Percentiles rank a stretch among this genome's conserved stretches.
Evolutionary conservation across 2,888 invertebrate genomes (phyloP).

Genomic region (Junonia oenone): DNA sequence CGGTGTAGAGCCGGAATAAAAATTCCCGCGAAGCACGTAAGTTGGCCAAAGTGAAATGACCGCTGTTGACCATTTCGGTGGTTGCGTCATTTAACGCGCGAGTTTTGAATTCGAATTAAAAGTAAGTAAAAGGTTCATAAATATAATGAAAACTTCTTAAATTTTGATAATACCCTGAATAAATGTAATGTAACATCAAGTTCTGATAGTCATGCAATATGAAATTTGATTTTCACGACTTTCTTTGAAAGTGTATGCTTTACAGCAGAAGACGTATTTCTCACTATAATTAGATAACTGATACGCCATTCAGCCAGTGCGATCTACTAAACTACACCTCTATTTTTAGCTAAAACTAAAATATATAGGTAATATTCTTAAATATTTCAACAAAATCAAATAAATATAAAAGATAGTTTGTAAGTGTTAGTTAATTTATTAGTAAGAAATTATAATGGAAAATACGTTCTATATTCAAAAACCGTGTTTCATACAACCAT

Average conservation of each 20-base stretch:
- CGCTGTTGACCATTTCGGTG: conserved; percentile 70
- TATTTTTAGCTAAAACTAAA: no score
- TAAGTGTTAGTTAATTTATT: conserved; percentile 31
- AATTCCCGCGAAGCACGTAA: conserved; percentile 53
- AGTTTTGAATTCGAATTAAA: conserved; percentile 52
- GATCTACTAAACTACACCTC: no score
- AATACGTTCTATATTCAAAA: conserved; percentile 56
- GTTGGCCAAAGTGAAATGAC: conserved; percentile 79
- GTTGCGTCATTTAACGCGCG: conserved; percentile 65
- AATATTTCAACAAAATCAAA: not conserved
- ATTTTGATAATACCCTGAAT: no score
- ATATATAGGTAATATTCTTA: no score
- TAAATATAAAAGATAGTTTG: conserved; percentile 22
- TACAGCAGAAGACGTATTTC: no score
- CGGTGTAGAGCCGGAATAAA: conserved; percentile 9
- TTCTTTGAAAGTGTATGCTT: no score
- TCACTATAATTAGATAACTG: no score
- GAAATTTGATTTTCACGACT: no score
- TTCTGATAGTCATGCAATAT: no score
- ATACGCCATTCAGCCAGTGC: no score
- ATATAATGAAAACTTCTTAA: not conserved
- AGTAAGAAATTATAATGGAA: conserved; percentile 37
- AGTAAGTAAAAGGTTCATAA: not conserved
- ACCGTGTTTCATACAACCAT: conserved; percentile 61
- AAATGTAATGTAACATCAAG: no score